Evolutionary conservation across 1,140 invertebrate genomes (phyloP).

Genomic region (Philotrypesis tridentata): DNA sequence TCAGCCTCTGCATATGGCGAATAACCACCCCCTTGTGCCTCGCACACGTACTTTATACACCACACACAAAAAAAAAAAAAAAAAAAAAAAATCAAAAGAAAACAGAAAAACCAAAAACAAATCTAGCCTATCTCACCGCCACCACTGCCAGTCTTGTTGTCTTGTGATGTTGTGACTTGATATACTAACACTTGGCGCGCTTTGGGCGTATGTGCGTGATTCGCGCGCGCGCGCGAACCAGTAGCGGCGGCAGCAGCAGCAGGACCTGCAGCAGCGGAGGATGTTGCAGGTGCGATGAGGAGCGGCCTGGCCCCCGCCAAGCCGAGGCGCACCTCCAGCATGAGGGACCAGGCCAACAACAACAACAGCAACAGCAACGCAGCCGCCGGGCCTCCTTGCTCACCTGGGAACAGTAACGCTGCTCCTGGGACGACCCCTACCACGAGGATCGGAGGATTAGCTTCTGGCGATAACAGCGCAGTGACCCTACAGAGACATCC

Average conservation of each 20-base stretch:
- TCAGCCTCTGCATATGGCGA: background rate
- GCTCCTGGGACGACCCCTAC: no score
- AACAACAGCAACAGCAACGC: slow-evolving; percentile 18
- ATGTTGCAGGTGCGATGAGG: slow-evolving; percentile 82
- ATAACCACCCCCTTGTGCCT: background rate
- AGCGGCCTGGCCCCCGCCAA: slow-evolving; percentile 84
- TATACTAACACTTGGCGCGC: slow-evolving; percentile 50
- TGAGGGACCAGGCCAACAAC: slow-evolving; percentile 81
- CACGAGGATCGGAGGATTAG: no score
- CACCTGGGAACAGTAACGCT: background rate
- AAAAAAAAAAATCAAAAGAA: background rate
- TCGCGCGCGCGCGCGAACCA: background rate
- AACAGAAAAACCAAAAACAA: background rate
- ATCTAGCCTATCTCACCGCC: background rate
- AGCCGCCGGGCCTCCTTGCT: no score
- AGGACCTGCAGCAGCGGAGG: slow-evolving; percentile 74
- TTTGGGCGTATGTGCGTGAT: slow-evolving; percentile 44
- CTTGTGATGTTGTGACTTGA: slow-evolving; percentile 33
- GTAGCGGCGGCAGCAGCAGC: slow-evolving; percentile 1
- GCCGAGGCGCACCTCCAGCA: slow-evolving; percentile 87
- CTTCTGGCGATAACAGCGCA: no score
- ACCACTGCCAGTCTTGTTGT: slow-evolving; percentile 31
- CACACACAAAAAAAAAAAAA: background rate
- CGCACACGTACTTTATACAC: no score
- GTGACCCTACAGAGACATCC: background rate